Conservation (phyloP, 2,797 vertebrate species). For the Oryzias dopingdopingensis region DNA sequence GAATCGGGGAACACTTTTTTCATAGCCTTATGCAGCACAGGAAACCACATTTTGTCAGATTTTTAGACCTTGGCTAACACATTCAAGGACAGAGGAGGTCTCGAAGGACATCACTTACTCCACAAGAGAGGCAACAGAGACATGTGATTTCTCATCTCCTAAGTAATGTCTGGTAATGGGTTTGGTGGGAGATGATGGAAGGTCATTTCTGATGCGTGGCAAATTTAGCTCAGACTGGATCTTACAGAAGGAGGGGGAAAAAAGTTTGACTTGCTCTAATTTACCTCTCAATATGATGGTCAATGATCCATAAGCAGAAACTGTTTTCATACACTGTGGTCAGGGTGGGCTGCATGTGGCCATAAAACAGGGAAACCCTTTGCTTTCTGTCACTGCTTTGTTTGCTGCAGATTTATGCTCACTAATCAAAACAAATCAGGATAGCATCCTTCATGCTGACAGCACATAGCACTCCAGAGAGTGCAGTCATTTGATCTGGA, state of each 20-base stretch:
- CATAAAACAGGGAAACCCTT: slow-evolving; percentile 36
- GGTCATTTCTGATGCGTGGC: slow-evolving; percentile 31
- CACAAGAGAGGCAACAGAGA: slow-evolving; percentile 19
- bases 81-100: slow-evolving; percentile 47
- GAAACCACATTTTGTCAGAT: slow-evolving; percentile 28
- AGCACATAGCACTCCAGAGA: slow-evolving; percentile 60
- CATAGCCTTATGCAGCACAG: slow-evolving; percentile 17
- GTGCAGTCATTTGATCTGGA: slow-evolving; percentile 69
- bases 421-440: slow-evolving; percentile 71
- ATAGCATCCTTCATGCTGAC: slow-evolving; percentile 66
- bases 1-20: slow-evolving; percentile 19
- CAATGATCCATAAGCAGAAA: slow-evolving; percentile 36
- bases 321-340: slow-evolving; percentile 23
- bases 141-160: slow-evolving; percentile 49
- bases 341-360: slow-evolving; percentile 28
- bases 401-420: slow-evolving; percentile 57
- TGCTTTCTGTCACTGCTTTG: slow-evolving; percentile 36
- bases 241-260: not conserved
- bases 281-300: slow-evolving; percentile 13
- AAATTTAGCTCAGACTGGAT: slow-evolving; percentile 31
- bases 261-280: slow-evolving; percentile 12
- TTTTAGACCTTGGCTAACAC: slow-evolving; percentile 43
- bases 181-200: slow-evolving; percentile 37
- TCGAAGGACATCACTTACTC: slow-evolving; percentile 23
- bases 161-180: slow-evolving; percentile 46